Conservation (phyloP, 2,113 vertebrate species). For the Pseudopipra pipra region DNA sequence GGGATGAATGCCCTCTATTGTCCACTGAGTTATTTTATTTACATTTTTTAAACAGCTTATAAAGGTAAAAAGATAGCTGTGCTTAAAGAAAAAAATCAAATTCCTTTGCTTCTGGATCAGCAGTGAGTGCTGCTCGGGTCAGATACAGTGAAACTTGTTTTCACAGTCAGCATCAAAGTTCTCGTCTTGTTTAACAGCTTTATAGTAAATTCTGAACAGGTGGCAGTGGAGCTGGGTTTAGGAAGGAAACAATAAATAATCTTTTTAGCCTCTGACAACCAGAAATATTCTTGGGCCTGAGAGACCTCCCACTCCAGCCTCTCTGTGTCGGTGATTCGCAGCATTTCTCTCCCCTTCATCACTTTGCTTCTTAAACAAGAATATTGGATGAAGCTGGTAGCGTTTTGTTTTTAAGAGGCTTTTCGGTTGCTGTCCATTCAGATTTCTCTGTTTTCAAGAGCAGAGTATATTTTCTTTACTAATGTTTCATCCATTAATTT, state of each 20-base stretch:
- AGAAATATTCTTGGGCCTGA: slow-evolving; percentile 62
- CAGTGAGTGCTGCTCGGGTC: slow-evolving; percentile 29
- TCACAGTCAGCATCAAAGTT: slow-evolving; percentile 50
- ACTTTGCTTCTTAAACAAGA: background rate
- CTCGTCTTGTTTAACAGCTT: slow-evolving; percentile 63
- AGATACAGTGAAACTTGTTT: slow-evolving; percentile 57
- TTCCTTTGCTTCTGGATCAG: slow-evolving; percentile 58
- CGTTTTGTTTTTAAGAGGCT: background rate
- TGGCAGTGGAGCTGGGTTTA: slow-evolving; percentile 55
- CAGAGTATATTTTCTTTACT: background rate
- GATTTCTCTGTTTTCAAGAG: background rate
- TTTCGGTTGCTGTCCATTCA: background rate
- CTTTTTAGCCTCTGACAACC: slow-evolving; percentile 68
- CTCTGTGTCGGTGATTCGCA: background rate
- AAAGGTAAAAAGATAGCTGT: slow-evolving; percentile 77
- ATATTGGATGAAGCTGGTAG: background rate
- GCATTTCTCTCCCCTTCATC: background rate
- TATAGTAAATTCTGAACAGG: slow-evolving; percentile 69
- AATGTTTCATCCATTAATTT: background rate
- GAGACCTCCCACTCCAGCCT: slow-evolving; percentile 9
- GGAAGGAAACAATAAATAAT: slow-evolving; percentile 67
- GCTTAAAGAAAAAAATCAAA: slow-evolving; percentile 50
- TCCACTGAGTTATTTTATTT: slow-evolving; percentile 78
- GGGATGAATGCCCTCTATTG: slow-evolving; percentile 78
- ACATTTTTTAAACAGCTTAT: slow-evolving; percentile 81